phyloP scores from a whole-genome alignment of 35 echinoderm and acorn worm genomes.

The Diadema setosum region DNA sequence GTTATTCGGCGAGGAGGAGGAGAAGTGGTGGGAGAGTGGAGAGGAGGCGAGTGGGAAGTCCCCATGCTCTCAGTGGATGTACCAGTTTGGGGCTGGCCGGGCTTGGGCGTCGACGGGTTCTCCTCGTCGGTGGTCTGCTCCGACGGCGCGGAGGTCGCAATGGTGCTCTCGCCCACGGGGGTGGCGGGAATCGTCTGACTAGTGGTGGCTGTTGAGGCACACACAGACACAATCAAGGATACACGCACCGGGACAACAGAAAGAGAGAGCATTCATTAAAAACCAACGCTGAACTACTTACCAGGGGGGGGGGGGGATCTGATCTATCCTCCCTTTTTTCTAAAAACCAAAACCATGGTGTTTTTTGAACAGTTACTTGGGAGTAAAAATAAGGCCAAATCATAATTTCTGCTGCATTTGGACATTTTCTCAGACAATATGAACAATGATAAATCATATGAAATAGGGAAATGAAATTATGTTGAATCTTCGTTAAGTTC shows the following conservation, averaged over 20 bases:
- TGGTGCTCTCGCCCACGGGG: not conserved
- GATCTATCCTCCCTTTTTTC: not conserved
- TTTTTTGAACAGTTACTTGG: not conserved
- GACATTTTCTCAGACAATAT: no score
- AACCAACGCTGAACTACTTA: not conserved
- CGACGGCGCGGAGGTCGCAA: not conserved
- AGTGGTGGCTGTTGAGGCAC: not conserved
- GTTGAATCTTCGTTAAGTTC: no score
- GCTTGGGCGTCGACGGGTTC: not conserved
- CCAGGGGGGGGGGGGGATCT: not conserved
- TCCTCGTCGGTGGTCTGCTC: not conserved
- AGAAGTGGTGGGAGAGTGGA: not conserved
- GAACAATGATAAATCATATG: no score
- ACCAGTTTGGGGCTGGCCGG: not conserved
- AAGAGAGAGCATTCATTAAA: not conserved
- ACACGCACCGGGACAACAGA: not conserved
- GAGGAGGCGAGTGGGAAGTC: not conserved
- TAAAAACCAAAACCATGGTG: not conserved
- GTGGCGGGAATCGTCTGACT: not conserved
- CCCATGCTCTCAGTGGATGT: not conserved
- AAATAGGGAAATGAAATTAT: no score
- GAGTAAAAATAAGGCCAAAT: not conserved
- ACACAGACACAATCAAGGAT: not conserved
- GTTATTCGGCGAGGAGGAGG: not conserved
- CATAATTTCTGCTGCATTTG: not conserved